These are phyloP conservation scores for Sebastes baramenuke DNA, from an alignment of 2,797 vertebrate species.

Conservation along the genomic window DNA sequence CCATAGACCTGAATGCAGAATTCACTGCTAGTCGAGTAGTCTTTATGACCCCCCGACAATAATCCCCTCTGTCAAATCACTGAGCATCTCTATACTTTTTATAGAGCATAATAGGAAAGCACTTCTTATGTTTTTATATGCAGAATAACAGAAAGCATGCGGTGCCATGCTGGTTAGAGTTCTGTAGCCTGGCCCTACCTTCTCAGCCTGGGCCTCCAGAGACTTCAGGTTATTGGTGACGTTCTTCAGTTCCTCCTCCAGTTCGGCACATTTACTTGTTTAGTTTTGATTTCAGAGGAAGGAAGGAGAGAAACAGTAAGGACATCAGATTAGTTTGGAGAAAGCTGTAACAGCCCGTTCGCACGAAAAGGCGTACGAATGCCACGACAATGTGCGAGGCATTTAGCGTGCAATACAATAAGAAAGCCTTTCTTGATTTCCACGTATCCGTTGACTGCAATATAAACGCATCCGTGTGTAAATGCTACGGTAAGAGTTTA, in stretches of 20 bases:
- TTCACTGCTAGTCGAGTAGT: background rate
- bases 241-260: constrained; percentile 99
- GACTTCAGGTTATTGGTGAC: constrained; percentile 97
- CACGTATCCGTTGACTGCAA: too few species aligned
- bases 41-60: background rate
- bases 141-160: background rate
- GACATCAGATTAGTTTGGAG: background rate
- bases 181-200: constrained; percentile 83
- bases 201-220: constrained; percentile 95
- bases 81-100: background rate
- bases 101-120: background rate
- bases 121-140: background rate
- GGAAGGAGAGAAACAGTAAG: background rate
- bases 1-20: background rate
- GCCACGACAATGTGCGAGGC: too few species aligned
- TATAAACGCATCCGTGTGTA: too few species aligned
- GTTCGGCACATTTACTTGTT: constrained; percentile 96
- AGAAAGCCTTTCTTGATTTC: too few species aligned
- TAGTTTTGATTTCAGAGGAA: background rate
- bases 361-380: too few species aligned
- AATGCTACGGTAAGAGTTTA: too few species aligned
- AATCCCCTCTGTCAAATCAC: background rate
- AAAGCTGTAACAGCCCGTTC: too few species aligned
- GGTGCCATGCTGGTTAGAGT: background rate
- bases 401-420: too few species aligned